Evolutionary conservation across 2,888 invertebrate genomes (phyloP).

Genomic region (Hofmannophila pseudospretella): DNA sequence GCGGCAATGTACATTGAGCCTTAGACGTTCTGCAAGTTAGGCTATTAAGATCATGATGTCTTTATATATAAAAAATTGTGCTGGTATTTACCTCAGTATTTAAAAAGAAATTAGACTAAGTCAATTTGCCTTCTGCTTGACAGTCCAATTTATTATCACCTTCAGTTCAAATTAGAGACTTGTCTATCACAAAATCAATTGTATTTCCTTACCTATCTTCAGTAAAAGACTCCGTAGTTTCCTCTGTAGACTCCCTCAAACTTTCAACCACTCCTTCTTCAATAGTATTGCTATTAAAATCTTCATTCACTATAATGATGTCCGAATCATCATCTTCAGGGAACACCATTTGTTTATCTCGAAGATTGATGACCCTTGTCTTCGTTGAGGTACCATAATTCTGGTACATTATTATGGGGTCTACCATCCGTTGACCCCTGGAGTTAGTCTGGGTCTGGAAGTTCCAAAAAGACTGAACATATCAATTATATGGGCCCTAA

Average conservation of each 20-base stretch:
- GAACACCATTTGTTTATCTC: slow-evolving; percentile 59
- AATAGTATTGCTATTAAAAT: slow-evolving; percentile 46
- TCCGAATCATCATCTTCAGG: slow-evolving; percentile 66
- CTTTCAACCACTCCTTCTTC: slow-evolving; percentile 38
- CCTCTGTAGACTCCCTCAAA: slow-evolving; percentile 33
- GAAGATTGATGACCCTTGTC: slow-evolving; percentile 49
- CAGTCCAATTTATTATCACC: too few species aligned
- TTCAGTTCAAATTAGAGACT: too few species aligned
- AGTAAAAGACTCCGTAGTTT: slow-evolving; percentile 18
- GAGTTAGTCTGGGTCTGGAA: slow-evolving; percentile 86
- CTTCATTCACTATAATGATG: slow-evolving; percentile 68
- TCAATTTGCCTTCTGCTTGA: too few species aligned
- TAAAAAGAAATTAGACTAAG: too few species aligned
- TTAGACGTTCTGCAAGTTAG: too few species aligned
- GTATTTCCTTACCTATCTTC: slow-evolving; percentile 37
- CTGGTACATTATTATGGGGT: slow-evolving; percentile 60
- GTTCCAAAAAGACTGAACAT: slow-evolving; percentile 88
- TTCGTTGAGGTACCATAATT: slow-evolving; percentile 54
- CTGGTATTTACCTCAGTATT: too few species aligned
- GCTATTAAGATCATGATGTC: too few species aligned
- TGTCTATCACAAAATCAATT: too few species aligned
- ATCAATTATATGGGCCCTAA: slow-evolving; percentile 60
- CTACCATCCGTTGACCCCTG: slow-evolving; percentile 82
- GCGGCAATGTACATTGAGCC: too few species aligned
- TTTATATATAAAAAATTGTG: too few species aligned